These are phyloP conservation scores for Cephalopachus bancanus DNA, from an alignment of 2,797 vertebrate genomes.

Conservation along the genomic window DNA sequence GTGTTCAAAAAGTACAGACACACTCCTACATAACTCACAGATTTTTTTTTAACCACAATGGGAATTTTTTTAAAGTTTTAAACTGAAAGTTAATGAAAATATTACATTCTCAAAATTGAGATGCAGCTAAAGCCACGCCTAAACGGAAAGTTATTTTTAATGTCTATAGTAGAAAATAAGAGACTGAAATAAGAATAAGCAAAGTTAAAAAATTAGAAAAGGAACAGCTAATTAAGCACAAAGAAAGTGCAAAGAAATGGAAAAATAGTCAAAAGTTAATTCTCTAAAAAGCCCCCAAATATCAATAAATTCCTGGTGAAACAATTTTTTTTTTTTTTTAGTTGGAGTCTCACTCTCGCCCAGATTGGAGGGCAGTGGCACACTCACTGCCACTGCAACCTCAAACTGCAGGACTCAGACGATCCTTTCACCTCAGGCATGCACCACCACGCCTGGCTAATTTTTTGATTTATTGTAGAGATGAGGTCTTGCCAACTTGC, in stretches of 20 bases:
- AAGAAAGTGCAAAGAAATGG: not conserved
- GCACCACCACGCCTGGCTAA: not conserved
- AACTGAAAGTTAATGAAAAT: not conserved
- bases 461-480: too few relatives aligned
- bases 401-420: not conserved
- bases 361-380: not conserved
- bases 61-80: conserved; percentile 29
- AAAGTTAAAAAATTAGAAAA: not conserved
- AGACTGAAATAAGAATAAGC: not conserved
- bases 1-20: not conserved
- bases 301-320: not conserved
- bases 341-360: not conserved
- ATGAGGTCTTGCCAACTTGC: too few relatives aligned
- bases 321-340: not conserved
- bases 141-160: not conserved
- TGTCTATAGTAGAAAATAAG: conserved; percentile 21
- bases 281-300: conserved; percentile 7
- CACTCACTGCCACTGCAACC: not conserved
- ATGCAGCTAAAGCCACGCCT: not conserved
- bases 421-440: not conserved
- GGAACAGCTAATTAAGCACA: not conserved
- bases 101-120: not conserved
- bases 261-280: conserved; percentile 44
- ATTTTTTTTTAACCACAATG: not conserved
- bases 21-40: not conserved